phyloP scores from a whole-genome alignment of 2,113 vertebrate species.

The Tauraco erythrolophus region DNA sequence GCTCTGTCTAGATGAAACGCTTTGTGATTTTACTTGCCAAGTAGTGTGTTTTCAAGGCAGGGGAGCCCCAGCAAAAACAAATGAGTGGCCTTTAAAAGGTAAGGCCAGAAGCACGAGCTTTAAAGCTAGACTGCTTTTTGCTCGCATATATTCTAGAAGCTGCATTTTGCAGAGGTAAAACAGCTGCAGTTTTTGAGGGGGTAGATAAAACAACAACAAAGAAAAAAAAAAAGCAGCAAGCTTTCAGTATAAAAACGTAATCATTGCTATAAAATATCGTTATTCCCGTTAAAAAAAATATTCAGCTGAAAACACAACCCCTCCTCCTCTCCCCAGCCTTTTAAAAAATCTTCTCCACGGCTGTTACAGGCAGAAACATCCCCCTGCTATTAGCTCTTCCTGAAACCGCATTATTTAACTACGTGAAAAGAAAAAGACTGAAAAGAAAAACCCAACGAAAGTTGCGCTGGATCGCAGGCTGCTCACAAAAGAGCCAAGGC shows the following conservation, averaged over 20 bases:
- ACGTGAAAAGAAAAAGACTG: background rate
- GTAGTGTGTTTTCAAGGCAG: background rate
- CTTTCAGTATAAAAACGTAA: background rate
- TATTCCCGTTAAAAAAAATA: background rate
- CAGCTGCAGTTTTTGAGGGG: background rate
- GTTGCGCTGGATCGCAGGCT: background rate
- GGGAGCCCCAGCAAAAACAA: background rate
- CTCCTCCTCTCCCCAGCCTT: background rate
- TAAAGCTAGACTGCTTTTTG: background rate
- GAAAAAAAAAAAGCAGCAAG: background rate
- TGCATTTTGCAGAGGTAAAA: background rate
- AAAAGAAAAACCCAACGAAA: background rate
- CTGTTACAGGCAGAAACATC: background rate
- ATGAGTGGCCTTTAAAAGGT: background rate
- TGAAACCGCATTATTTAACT: background rate
- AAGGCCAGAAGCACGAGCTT: background rate
- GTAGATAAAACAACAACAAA: background rate
- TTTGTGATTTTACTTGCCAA: background rate
- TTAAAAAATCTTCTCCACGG: background rate
- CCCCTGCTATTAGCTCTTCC: background rate
- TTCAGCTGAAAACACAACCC: background rate
- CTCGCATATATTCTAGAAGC: background rate
- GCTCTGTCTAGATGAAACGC: background rate
- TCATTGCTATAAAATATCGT: background rate
- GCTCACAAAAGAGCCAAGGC: constrained; percentile 2